Evolutionary conservation across 2,888 invertebrate species (phyloP).

Genomic region (Melipona bicolor): DNA sequence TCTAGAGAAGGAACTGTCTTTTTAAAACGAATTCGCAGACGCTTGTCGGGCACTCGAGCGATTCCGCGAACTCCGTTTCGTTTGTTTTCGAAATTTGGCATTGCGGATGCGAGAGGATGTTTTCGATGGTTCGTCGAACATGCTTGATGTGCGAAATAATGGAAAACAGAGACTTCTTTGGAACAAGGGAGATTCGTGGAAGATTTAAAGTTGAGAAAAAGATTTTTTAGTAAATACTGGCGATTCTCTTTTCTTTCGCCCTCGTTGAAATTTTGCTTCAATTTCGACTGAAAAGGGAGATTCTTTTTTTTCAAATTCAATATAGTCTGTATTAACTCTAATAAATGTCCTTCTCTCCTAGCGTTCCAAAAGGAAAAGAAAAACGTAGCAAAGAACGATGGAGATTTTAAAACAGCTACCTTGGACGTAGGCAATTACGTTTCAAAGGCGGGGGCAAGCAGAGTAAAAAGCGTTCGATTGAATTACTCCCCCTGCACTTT

Average conservation of each 20-base stretch:
- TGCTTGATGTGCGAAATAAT: not conserved
- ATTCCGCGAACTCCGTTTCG: constrained; percentile 5
- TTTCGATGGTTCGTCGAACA: not conserved
- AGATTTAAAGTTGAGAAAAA: not conserved
- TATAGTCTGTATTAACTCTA: not conserved
- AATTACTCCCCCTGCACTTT: not conserved
- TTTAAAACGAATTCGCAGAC: not conserved
- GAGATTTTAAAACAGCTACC: not conserved
- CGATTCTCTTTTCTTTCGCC: not conserved
- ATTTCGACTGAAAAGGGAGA: not conserved
- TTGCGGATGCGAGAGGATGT: not conserved
- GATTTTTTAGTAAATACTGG: not conserved
- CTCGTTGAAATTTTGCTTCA: not conserved
- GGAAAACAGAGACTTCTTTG: not conserved
- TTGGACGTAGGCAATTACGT: not conserved
- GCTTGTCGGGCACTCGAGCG: constrained; percentile 4
- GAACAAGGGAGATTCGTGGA: not conserved
- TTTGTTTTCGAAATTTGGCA: not conserved
- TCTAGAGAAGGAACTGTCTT: not conserved
- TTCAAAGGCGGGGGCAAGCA: not conserved
- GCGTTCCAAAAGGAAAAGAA: not conserved
- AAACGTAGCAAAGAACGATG: too few relatives aligned
- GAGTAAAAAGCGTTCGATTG: not conserved
- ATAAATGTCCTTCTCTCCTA: not conserved
- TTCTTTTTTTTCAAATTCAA: not conserved